Evolutionary conservation across 2,888 invertebrate genomes (phyloP).

Genomic region (Dorcus hopei): DNA sequence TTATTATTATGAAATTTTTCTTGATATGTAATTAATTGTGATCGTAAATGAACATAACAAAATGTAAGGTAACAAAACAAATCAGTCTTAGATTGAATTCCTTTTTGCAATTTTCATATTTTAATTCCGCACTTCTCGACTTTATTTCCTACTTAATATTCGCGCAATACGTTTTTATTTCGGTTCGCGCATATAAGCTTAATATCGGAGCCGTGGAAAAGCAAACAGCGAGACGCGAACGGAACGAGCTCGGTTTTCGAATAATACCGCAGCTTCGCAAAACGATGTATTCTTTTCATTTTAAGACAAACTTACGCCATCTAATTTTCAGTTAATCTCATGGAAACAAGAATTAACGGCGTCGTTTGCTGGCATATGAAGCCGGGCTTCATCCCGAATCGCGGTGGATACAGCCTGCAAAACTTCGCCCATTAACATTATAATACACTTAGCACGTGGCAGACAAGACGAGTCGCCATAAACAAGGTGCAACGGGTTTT

Average conservation of each 20-base stretch:
- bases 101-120: too few species aligned
- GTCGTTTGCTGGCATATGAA: conserved; percentile 51
- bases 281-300: conserved; percentile 49
- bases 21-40: too few species aligned
- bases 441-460: conserved; percentile 49
- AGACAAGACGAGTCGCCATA: conserved; percentile 35
- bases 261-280: conserved; percentile 41
- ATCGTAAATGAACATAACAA: too few species aligned
- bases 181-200: too few species aligned
- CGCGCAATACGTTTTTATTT: too few species aligned
- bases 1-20: too few species aligned
- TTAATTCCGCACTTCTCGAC: too few species aligned
- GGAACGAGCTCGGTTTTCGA: conserved; percentile 38
- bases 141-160: too few species aligned
- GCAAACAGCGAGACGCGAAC: background rate
- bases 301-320: conserved; percentile 50
- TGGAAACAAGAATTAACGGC: conserved; percentile 52
- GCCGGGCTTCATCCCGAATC: conserved; percentile 36
- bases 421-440: conserved; percentile 49
- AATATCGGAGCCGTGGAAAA: too few species aligned
- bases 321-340: conserved; percentile 53
- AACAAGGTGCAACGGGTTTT: conserved; percentile 32
- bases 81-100: too few species aligned
- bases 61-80: too few species aligned
- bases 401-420: conserved; percentile 42